Evolutionary conservation across 2,113 vertebrate genomes (phyloP).

Genomic region (Gracilinanus agilis): DNA sequence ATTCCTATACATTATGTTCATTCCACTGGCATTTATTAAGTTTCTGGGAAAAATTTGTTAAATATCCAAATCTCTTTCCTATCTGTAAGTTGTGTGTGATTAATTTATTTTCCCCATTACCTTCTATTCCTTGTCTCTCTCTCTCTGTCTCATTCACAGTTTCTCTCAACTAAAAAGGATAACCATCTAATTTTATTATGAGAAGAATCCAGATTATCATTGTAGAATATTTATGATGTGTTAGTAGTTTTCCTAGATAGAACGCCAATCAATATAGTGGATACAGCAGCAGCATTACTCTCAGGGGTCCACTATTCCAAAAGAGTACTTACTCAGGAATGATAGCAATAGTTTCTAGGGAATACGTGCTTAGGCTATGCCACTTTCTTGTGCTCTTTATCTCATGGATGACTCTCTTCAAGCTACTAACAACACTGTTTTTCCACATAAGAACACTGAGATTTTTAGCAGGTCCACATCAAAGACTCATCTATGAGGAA

Average conservation of each 20-base stretch:
- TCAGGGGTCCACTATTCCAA: too few species aligned
- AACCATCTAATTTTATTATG: neutral
- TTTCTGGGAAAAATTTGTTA: neutral
- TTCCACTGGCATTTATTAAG: conserved; percentile 49
- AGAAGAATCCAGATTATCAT: neutral
- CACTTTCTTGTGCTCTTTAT: neutral
- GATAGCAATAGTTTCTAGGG: rapidly evolving
- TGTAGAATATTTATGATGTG: neutral
- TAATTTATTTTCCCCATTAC: conserved; percentile 4
- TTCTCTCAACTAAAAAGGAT: conserved; percentile 6
- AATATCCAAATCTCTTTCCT: neutral
- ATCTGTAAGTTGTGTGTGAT: neutral
- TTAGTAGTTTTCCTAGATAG: neutral
- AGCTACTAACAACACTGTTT: neutral
- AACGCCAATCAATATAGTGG: neutral
- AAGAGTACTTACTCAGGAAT: neutral
- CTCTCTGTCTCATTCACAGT: conserved; percentile 13
- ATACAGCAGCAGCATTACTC: rapidly evolving
- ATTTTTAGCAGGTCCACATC: neutral
- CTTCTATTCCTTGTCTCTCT: neutral
- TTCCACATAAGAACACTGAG: neutral
- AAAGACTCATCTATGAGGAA: neutral
- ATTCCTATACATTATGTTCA: conserved; percentile 55
- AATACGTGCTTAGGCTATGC: neutral
- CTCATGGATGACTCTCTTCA: neutral